Conservation (phyloP, 2,797 vertebrate genomes). For the Gallinago nigripennis region DNA sequence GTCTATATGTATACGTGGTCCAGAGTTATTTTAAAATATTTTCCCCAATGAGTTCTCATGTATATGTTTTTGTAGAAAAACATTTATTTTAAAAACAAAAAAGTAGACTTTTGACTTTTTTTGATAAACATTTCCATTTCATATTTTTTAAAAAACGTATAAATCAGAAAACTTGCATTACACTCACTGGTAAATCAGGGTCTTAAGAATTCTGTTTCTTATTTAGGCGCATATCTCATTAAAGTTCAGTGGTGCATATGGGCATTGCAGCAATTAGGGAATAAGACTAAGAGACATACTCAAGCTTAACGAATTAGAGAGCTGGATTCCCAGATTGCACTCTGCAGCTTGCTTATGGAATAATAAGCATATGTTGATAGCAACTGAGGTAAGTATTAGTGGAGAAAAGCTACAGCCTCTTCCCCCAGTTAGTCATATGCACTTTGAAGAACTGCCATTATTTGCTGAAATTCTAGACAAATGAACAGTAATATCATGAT, state of each 20-base stretch:
- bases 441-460: neutral
- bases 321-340: neutral
- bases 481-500: neutral
- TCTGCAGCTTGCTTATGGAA: neutral
- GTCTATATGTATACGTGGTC: neutral
- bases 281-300: neutral
- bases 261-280: neutral
- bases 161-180: neutral
- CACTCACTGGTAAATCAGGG: neutral
- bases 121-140: neutral
- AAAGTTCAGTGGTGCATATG: neutral
- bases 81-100: neutral
- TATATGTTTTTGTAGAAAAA: neutral
- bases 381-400: neutral
- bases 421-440: neutral
- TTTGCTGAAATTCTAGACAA: neutral
- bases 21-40: neutral
- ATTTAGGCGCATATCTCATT: neutral
- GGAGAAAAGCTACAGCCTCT: neutral
- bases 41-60: neutral
- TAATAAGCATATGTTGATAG: neutral
- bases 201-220: slow-evolving; percentile 6
- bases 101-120: neutral
- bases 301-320: neutral
- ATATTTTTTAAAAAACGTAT: neutral